phyloP scores from a whole-genome alignment of 2,888 invertebrate genomes.

The Phortica okadai region DNA sequence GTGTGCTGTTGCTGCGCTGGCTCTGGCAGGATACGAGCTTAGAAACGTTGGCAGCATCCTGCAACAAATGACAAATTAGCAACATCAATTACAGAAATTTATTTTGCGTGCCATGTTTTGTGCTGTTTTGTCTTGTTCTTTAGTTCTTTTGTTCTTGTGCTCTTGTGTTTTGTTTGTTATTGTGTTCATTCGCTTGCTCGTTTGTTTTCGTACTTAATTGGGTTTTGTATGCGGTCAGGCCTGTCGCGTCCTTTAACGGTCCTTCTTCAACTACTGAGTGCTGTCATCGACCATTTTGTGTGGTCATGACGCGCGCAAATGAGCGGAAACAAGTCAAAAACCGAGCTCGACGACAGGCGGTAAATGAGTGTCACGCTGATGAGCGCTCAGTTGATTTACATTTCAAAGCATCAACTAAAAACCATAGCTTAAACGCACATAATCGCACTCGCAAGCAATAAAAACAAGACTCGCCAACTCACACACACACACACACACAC shows the following conservation, averaged over 20 bases:
- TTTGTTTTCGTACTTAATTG: conserved; percentile 66
- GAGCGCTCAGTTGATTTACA: conserved; percentile 1
- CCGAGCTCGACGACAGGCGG: not conserved
- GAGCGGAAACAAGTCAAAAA: conserved; percentile 17
- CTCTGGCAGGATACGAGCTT: not conserved
- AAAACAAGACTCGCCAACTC: not conserved
- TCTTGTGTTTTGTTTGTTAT: not conserved
- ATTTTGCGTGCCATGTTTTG: conserved; percentile 60
- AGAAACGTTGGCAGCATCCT: not conserved
- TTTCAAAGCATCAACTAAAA: not conserved
- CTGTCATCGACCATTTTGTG: not conserved
- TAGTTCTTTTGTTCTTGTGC: not conserved
- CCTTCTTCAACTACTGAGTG: not conserved
- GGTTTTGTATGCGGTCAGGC: conserved; percentile 8
- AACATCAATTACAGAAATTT: conserved; percentile 69
- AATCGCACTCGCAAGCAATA: conserved; percentile 1
- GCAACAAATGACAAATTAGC: conserved; percentile 66
- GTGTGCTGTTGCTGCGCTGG: conserved; percentile 37
- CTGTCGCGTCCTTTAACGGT: not conserved
- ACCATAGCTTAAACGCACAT: not conserved
- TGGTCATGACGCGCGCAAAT: conserved; percentile 6
- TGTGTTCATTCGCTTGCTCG: conserved; percentile 43
- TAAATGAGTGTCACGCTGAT: not conserved
- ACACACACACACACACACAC: no score
- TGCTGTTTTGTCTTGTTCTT: conserved; percentile 19